Evolutionary conservation across 2,113 vertebrate genomes (phyloP).

Genomic region (Rhabdomys dilectus): DNA sequence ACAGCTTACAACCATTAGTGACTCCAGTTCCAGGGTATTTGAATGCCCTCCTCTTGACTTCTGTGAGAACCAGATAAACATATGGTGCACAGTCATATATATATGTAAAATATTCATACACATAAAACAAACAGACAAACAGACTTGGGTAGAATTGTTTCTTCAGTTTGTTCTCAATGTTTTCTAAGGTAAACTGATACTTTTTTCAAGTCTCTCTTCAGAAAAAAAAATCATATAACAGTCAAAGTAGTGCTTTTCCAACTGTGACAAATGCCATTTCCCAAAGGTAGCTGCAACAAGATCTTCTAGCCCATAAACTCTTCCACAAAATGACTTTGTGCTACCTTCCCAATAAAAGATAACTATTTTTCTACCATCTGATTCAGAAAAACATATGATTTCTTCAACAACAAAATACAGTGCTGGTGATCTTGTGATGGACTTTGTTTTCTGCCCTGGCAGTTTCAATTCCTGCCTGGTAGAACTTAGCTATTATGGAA

Average conservation of each 20-base stretch:
- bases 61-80: background rate
- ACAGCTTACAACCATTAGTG: background rate
- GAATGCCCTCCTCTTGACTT: background rate
- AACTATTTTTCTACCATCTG: background rate
- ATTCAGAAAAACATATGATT: background rate
- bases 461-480: slow-evolving; percentile 24
- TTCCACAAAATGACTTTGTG: slow-evolving; percentile 4
- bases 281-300: slow-evolving; percentile 15
- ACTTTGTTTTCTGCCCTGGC: background rate
- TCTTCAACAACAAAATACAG: background rate
- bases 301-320: background rate
- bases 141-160: background rate
- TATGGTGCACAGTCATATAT: background rate
- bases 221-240: background rate
- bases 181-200: background rate
- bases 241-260: background rate
- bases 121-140: background rate
- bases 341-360: slow-evolving; percentile 16
- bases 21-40: background rate
- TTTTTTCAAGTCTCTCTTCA: background rate
- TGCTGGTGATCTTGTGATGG: background rate
- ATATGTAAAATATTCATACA: background rate
- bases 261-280: slow-evolving; percentile 22
- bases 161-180: background rate
- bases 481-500: background rate